These are phyloP conservation scores for Todiramphus saurophagus DNA, from an alignment of 2,113 vertebrate genomes.

Conservation along the genomic window DNA sequence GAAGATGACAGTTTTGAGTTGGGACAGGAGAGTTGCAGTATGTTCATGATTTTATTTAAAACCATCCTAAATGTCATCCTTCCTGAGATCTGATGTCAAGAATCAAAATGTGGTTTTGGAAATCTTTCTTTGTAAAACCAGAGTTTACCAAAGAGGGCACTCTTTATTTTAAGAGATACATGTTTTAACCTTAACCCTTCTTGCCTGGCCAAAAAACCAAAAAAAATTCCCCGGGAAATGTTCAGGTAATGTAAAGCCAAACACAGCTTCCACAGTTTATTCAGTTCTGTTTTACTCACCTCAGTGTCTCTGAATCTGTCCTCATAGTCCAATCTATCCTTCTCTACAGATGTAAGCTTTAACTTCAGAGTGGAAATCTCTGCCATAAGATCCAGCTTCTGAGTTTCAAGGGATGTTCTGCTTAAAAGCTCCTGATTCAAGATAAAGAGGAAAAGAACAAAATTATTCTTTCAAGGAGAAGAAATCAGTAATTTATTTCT, in stretches of 20 bases:
- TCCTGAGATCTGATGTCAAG: background rate
- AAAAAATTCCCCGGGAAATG: background rate
- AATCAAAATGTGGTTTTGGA: background rate
- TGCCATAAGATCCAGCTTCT: constrained; percentile 93
- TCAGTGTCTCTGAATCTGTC: constrained; percentile 90
- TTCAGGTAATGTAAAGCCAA: background rate
- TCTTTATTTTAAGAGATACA: background rate
- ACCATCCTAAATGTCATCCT: background rate
- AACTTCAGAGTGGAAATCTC: constrained; percentile 94
- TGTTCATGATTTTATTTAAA: background rate
- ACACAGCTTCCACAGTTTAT: background rate
- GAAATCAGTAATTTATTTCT: background rate
- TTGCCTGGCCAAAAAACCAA: background rate
- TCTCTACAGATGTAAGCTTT: constrained; percentile 87
- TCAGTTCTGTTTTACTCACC: constrained; percentile 68
- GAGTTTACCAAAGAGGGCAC: background rate
- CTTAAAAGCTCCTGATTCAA: constrained; percentile 88
- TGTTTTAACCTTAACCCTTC: background rate
- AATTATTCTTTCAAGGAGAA: background rate
- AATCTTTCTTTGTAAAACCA: background rate
- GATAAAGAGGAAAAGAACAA: background rate
- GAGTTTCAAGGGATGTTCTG: constrained; percentile 88
- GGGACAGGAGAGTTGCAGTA: background rate
- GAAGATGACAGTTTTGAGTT: background rate
- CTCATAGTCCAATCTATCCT: constrained; percentile 86